Conservation (phyloP, 2,797 vertebrate genomes). For the Odontamblyopus rebecca region DNA sequence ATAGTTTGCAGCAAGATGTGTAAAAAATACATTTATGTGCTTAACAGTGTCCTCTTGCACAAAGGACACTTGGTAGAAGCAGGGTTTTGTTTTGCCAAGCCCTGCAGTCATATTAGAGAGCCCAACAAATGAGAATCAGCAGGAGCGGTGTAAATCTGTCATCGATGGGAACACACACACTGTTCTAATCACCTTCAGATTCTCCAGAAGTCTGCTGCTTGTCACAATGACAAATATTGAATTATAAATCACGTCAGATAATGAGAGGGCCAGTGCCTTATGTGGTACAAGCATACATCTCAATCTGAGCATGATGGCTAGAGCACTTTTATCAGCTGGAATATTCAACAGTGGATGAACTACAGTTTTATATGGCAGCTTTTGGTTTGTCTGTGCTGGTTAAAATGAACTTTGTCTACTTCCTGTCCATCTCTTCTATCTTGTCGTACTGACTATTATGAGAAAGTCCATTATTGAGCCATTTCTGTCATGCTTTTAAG, state of each 20-base stretch:
- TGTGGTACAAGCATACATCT: slow-evolving; percentile 18
- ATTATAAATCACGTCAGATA: slow-evolving; percentile 15
- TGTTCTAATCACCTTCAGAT: slow-evolving; percentile 52
- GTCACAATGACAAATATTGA: slow-evolving; percentile 31
- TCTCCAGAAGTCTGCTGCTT: slow-evolving; percentile 24
- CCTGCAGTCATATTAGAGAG: slow-evolving; percentile 65
- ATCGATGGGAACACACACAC: slow-evolving; percentile 48
- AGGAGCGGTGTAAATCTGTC: slow-evolving; percentile 69
- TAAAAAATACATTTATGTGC: slow-evolving; percentile 25
- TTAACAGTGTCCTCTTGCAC: slow-evolving; percentile 29
- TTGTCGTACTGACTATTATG: not conserved
- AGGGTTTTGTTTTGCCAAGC: slow-evolving; percentile 53
- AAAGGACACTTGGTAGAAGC: slow-evolving; percentile 44
- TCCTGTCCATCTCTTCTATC: not conserved
- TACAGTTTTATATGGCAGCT: not conserved
- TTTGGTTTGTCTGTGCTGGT: not conserved
- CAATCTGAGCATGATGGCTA: slow-evolving; percentile 5
- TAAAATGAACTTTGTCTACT: not conserved
- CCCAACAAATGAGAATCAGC: slow-evolving; percentile 75
- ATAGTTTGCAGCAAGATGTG: slow-evolving; percentile 17
- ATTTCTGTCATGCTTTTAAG: not conserved
- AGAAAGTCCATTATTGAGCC: slow-evolving; percentile 2
- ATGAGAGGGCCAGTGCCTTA: slow-evolving; percentile 32
- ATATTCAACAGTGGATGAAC: not conserved
- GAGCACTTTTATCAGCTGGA: not conserved